phyloP scores from a whole-genome alignment of 2,888 invertebrate species.

The Smittia sp. region DNA sequence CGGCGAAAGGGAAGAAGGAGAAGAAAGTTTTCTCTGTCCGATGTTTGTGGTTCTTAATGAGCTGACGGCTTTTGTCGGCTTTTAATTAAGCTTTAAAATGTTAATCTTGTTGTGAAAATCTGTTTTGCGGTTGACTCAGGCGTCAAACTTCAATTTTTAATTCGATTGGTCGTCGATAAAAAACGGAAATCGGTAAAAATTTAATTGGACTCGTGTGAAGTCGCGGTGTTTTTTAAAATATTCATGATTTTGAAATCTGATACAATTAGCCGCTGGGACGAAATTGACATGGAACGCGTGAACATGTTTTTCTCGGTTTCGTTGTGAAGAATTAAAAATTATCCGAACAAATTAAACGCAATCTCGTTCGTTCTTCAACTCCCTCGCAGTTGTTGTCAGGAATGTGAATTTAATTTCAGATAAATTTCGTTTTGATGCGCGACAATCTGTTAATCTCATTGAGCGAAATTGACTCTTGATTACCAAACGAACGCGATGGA shows the following conservation, averaged over 20 bases:
- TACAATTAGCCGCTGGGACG: conserved; percentile 31
- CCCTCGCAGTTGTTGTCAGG: not conserved
- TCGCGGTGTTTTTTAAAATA: conserved; percentile 26
- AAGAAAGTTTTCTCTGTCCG: too few relatives aligned
- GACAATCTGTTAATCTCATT: not conserved
- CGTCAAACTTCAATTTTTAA: conserved; percentile 21
- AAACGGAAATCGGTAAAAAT: conserved; percentile 28
- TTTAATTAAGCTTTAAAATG: too few relatives aligned
- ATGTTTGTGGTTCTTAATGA: too few relatives aligned
- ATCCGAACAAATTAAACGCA: too few relatives aligned
- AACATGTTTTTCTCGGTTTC: not conserved
- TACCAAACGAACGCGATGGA: too few relatives aligned
- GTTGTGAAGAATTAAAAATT: too few relatives aligned
- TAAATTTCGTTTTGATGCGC: conserved; percentile 29
- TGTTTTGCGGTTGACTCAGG: too few relatives aligned
- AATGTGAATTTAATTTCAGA: conserved; percentile 33
- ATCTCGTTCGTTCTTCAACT: too few relatives aligned
- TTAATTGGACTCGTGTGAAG: conserved; percentile 39
- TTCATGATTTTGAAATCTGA: conserved; percentile 39
- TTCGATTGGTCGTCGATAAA: conserved; percentile 23
- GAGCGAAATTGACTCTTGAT: too few relatives aligned
- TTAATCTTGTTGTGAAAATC: too few relatives aligned
- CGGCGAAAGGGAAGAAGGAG: not conserved
- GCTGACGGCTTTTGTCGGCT: too few relatives aligned
- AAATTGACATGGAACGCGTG: not conserved